Base-by-base conservation (phyloP, 2,113 vertebrate species). In the Sigmodon hispidus region DNA sequence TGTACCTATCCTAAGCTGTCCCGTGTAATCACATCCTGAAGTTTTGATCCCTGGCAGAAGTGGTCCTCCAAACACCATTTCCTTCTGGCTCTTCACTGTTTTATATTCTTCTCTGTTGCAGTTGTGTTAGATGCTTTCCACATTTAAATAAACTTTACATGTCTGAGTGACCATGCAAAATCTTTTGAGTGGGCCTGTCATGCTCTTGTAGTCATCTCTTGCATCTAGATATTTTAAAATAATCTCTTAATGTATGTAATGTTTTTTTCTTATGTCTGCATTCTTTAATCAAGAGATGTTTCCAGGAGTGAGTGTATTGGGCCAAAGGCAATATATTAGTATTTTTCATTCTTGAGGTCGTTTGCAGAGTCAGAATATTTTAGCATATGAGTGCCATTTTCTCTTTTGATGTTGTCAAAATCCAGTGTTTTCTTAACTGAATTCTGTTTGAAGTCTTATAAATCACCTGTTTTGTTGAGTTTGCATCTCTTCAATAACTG, bases 101-200 rank as follows among this genome's bases (percentile, higher is more conserved):
- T 90, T 87, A 26, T 45, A 15, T 72, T 50, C 93, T 95, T 61
- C 59, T 95, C 17, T 65, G 48, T 63, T 61, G 87, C 17, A 72
- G 19, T 93, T 83, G 26, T 45, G 34, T 77, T 63, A 83, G 94
- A 85, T 48, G 45, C 36, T 94, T 96, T 84, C 19, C 50, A 45
- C 59, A 50, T 91, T 96, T 85, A 79, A 89, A 70, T 75, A 80
- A n/a, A 67, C n/a, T 96, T 96, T 84, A 10, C 48, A 50, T 57
- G 65, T 94, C 92, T 77, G 65, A 88, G 57, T 85, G 76, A 29
- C 15, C 91, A 1, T 90, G 69, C 52, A 91, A 81, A 90, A 34
- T 69, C 24, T 31, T 52, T n/a, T 52, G 31, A 73, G 36, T 17
- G 26, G 15, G 76, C n/a, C 9, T n/a, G 48, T 87, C 52, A 34